Conservation (phyloP, 1,140 invertebrate species). For the Gyrodactylus bullatarudis region DNA sequence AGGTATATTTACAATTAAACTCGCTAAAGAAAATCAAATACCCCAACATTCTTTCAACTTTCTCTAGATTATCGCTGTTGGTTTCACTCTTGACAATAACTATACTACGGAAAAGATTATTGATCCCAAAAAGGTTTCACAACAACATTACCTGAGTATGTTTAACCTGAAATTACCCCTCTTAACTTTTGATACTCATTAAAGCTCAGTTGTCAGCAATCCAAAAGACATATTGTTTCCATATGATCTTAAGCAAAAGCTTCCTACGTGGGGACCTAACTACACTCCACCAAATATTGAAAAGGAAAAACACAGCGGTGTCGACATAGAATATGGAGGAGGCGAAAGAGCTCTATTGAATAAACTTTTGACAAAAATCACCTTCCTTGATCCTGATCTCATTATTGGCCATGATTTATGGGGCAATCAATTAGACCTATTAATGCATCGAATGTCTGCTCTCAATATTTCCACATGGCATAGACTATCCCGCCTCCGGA, state of each 20-base stretch:
- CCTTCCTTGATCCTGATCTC: conserved; percentile 58
- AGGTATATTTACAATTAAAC: no score
- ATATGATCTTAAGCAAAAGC: not conserved
- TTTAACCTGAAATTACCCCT: not conserved
- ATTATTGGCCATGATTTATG: conserved; percentile 61
- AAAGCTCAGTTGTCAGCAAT: not conserved
- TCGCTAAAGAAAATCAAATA: no score
- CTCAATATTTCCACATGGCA: conserved; percentile 55
- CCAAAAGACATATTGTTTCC: conserved; percentile 2
- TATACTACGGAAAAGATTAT: not conserved
- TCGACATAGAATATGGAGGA: conserved; percentile 36
- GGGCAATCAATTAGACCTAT: conserved; percentile 47
- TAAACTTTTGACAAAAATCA: conserved; percentile 29
- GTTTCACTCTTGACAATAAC: not conserved
- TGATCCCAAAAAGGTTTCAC: not conserved
- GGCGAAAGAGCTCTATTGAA: conserved; percentile 43
- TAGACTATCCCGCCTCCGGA: conserved; percentile 42
- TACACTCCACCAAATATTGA: not conserved
- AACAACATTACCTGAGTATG: not conserved
- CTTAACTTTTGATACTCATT: not conserved
- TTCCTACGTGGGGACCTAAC: not conserved
- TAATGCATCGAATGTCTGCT: conserved; percentile 39
- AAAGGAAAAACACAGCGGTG: conserved; percentile 19
- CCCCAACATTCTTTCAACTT: no score
- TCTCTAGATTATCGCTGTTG: no score